phyloP scores from a whole-genome alignment of 1,140 invertebrate genomes.

The Drosophila setifemur region DNA sequence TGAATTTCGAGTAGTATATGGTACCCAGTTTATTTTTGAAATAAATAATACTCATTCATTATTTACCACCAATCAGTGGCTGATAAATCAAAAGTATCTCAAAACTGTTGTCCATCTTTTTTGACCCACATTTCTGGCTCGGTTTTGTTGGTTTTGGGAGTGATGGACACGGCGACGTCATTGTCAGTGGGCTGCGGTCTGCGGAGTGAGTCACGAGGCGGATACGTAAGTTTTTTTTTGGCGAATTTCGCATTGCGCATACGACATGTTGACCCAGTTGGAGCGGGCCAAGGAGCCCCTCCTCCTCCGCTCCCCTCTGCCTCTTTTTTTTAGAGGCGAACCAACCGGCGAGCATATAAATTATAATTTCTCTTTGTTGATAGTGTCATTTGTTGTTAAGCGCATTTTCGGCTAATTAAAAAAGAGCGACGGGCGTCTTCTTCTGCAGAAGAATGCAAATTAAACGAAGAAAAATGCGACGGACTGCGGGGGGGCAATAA shows the following conservation, averaged over 20 bases:
- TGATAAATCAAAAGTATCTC: no score
- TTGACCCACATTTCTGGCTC: conserved; percentile 4
- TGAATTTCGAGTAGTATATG: no score
- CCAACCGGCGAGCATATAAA: conserved; percentile 52
- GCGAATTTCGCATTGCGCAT: conserved; percentile 52
- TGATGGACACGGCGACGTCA: conserved; percentile 19
- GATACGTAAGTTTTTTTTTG: background rate
- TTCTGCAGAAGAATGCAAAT: conserved; percentile 71
- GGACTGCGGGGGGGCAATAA: conserved; percentile 18
- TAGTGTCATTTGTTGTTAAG: conserved; percentile 70
- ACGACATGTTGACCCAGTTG: conserved; percentile 67
- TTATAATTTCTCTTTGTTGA: conserved; percentile 63
- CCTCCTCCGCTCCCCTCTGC: background rate
- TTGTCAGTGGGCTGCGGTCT: background rate
- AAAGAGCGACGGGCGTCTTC: conserved; percentile 63
- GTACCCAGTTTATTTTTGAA: no score
- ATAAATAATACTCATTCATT: no score
- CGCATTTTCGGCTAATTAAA: conserved; percentile 77
- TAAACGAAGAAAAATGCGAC: conserved; percentile 70
- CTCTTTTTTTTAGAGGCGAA: background rate
- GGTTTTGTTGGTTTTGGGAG: conserved; percentile 2
- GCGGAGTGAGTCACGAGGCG: conserved; percentile 6
- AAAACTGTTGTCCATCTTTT: no score
- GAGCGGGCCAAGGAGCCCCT: background rate
- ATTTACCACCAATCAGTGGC: no score